Conservation (phyloP, 2,113 vertebrate genomes). For the Herpetotheres cachinnans region DNA sequence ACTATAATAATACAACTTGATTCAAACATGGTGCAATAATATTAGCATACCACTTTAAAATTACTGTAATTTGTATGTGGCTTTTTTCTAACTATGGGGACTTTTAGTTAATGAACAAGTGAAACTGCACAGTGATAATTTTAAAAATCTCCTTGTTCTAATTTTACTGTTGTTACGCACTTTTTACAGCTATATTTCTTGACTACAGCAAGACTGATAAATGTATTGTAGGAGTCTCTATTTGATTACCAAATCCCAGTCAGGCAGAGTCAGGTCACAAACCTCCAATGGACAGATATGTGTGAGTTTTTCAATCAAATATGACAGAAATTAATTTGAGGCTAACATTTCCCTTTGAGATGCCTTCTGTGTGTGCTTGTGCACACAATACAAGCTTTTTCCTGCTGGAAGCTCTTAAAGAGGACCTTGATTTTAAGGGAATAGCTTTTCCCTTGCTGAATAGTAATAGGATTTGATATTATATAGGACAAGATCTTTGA, state of each 20-base stretch:
- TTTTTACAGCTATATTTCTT: conserved; percentile 27
- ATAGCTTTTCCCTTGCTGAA: conserved; percentile 47
- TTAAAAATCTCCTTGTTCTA: not conserved
- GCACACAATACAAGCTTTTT: conserved; percentile 32
- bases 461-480: conserved; percentile 57
- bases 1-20: not conserved
- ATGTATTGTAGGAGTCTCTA: conserved; percentile 18
- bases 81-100: not conserved
- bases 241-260: conserved; percentile 63
- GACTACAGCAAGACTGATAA: conserved; percentile 13
- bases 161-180: not conserved
- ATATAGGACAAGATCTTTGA: conserved; percentile 58
- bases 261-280: conserved; percentile 50
- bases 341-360: conserved; percentile 60
- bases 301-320: conserved; percentile 64
- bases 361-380: conserved; percentile 23
- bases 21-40: not conserved
- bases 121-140: not conserved
- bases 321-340: conserved; percentile 70
- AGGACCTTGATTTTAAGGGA: conserved; percentile 44
- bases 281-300: conserved; percentile 51
- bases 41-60: not conserved
- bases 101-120: not conserved
- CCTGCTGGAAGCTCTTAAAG: conserved; percentile 30
- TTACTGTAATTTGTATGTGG: not conserved